Evolutionary conservation across 2,797 vertebrate species (phyloP).

Genomic region (Anguilla marmorata): DNA sequence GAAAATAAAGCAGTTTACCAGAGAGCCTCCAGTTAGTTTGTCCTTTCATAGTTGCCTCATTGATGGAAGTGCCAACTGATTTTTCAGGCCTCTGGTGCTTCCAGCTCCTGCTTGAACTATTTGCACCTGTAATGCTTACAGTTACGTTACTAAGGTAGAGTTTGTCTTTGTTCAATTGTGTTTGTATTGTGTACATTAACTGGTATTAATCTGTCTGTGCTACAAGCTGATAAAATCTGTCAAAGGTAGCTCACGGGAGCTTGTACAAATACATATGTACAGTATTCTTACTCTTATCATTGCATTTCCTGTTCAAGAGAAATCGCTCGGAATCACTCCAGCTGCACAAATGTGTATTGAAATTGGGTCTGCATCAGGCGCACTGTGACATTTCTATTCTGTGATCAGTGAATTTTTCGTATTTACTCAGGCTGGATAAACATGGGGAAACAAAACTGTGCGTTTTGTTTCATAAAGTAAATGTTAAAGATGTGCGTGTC

Average conservation of each 20-base stretch:
- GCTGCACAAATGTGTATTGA: constrained; percentile 15
- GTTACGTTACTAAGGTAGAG: neutral
- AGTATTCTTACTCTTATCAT: neutral
- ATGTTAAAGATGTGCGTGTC: neutral
- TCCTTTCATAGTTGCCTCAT: too few relatives aligned
- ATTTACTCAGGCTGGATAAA: too few relatives aligned
- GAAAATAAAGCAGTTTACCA: too few relatives aligned
- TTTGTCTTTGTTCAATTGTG: neutral
- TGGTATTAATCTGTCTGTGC: neutral
- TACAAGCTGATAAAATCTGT: neutral
- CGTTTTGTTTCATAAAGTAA: neutral
- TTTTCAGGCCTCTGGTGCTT: too few relatives aligned
- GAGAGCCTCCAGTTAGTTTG: too few relatives aligned
- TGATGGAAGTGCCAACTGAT: too few relatives aligned
- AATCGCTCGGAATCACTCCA: neutral
- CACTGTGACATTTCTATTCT: neutral
- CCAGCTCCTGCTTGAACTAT: too few relatives aligned
- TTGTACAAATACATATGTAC: neutral
- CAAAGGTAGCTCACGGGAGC: neutral
- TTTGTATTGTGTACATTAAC: neutral
- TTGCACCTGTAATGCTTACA: neutral
- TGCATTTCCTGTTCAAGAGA: neutral
- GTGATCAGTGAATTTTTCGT: neutral
- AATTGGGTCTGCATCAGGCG: neutral
- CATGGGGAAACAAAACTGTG: neutral